Evolutionary conservation across 2,113 vertebrate genomes (phyloP).

Genomic region (Atherinomorus stipes): DNA sequence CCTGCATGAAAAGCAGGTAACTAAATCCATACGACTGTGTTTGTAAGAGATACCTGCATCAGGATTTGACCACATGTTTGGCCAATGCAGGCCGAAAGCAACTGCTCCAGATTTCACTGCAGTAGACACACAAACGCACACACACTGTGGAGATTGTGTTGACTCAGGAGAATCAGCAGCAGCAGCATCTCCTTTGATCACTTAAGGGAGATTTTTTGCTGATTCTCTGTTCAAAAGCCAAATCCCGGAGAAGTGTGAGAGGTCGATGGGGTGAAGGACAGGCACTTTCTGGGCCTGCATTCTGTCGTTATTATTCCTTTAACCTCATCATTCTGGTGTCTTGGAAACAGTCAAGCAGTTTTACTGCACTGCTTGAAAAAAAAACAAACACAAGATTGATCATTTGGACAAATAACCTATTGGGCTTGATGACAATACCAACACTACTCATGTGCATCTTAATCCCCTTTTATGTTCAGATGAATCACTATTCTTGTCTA

Average conservation of each 20-base stretch:
- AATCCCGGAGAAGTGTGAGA: conserved; percentile 9
- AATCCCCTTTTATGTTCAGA: no score
- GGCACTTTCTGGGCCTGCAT: conserved; percentile 15
- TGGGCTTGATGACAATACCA: no score
- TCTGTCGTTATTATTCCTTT: conserved; percentile 21
- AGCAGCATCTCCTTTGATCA: conserved; percentile 33
- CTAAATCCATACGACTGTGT: not conserved
- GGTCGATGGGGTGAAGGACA: conserved; percentile 32
- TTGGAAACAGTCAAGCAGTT: conserved; percentile 6
- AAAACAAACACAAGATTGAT: no score
- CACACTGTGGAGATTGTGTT: conserved; percentile 19
- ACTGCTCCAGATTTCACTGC: not conserved
- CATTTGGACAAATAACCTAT: no score
- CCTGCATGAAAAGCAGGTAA: not conserved
- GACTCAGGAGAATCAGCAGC: conserved; percentile 40
- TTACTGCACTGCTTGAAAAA: not conserved
- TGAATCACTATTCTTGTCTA: no score
- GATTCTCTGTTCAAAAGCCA: conserved; percentile 45
- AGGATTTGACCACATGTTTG: not conserved
- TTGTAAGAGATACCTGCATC: not conserved
- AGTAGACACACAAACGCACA: not conserved
- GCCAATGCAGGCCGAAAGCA: not conserved
- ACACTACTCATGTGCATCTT: no score
- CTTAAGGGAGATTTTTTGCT: conserved; percentile 39
- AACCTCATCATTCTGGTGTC: conserved; percentile 9